Conservation (phyloP, 1,140 invertebrate genomes). For the Anagrus nilaparvatae region DNA sequence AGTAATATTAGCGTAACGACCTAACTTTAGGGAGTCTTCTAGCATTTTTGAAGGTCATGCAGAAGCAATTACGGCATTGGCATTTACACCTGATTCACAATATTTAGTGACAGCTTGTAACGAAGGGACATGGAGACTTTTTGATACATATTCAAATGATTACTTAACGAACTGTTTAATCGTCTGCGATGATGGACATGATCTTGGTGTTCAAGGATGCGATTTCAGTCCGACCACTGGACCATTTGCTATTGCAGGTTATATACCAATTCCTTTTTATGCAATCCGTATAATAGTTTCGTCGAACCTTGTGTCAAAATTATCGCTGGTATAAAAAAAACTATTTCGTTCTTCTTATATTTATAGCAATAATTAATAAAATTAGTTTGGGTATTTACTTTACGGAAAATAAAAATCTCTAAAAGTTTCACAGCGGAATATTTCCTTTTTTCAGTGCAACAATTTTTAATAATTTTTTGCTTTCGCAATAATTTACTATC, state of each 20-base stretch:
- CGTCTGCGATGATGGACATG: conserved; percentile 51
- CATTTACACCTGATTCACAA: conserved; percentile 54
- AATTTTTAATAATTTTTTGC: too few relatives aligned
- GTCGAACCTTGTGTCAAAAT: too few relatives aligned
- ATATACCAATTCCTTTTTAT: neutral
- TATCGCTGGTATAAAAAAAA: too few relatives aligned
- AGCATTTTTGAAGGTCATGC: conserved; percentile 44
- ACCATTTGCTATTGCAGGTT: conserved; percentile 29
- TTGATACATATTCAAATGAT: conserved; percentile 16
- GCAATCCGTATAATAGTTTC: too few relatives aligned
- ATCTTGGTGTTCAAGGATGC: conserved; percentile 57
- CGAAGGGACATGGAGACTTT: conserved; percentile 49
- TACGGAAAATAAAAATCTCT: too few relatives aligned
- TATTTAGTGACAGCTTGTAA: conserved; percentile 54
- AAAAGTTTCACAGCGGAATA: too few relatives aligned
- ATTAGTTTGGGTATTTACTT: too few relatives aligned
- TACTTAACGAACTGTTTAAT: conserved; percentile 16
- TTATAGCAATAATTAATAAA: too few relatives aligned
- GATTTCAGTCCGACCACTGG: conserved; percentile 50
- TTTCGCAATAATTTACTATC: too few relatives aligned
- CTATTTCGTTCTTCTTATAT: too few relatives aligned
- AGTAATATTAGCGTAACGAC: too few relatives aligned
- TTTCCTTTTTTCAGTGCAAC: too few relatives aligned
- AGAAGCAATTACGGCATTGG: conserved; percentile 50
- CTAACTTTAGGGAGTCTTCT: conserved; percentile 10